A percentile compares a stretch with the other conserved stretches of the same genome.
Conservation (phyloP, 2,888 invertebrate species). For the Drosophila siamana region DNA sequence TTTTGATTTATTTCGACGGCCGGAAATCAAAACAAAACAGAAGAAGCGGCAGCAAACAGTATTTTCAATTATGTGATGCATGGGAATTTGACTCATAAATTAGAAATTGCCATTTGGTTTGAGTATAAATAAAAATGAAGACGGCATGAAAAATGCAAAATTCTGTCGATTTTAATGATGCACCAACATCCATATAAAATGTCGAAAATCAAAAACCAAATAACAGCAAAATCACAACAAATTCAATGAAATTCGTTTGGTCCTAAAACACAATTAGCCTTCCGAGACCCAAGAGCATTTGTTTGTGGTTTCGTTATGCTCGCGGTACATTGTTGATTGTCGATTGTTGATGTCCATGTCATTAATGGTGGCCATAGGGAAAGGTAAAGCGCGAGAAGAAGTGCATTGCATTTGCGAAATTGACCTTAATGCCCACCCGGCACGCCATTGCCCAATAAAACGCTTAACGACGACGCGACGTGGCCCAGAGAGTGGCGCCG, state of each 20-base stretch:
- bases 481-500: conserved; percentile 15
- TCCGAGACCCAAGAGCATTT: not conserved
- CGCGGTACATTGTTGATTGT: no score
- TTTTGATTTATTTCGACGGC: conserved; percentile 55
- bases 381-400: conserved; percentile 27
- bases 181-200: conserved; percentile 3
- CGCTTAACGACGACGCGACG: conserved; percentile 63
- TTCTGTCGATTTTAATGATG: conserved; percentile 22
- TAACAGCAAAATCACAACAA: not conserved
- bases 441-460: conserved; percentile 83
- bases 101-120: conserved; percentile 17
- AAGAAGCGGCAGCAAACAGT: conserved; percentile 18
- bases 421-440: conserved; percentile 70
- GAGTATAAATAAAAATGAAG: conserved; percentile 9
- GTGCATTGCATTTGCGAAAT: conserved; percentile 33
- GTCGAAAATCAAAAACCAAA: conserved; percentile 1
- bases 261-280: not conserved
- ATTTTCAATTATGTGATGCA: conserved; percentile 19
- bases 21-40: conserved; percentile 61
- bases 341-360: conserved; percentile 55
- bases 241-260: not conserved
- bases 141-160: conserved; percentile 8
- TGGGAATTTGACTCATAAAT: conserved; percentile 59
- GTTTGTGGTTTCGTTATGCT: not conserved
- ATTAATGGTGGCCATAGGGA: conserved; percentile 60